Base-by-base conservation (phyloP, 2,113 vertebrate species). In the Recurvirostra avosetta region DNA sequence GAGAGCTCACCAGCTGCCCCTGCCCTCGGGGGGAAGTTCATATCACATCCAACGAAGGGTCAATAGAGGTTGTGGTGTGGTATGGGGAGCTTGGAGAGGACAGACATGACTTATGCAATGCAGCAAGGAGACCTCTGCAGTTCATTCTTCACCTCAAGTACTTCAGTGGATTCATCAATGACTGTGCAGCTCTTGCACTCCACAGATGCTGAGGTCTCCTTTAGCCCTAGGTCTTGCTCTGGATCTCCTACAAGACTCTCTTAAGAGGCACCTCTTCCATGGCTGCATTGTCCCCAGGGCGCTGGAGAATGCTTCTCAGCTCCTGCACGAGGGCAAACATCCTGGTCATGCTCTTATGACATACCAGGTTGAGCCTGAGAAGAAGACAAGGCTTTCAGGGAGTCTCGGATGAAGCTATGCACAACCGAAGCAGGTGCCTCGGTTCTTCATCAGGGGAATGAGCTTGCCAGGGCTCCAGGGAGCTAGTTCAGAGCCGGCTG, bases 21-120 rank as follows among this genome's bases (percentile, higher is more conserved):
- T 55, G 0, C 0, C 30, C 26, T 78, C n/a, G 21, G 27, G 1
- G 8, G 9, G 7, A 53, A 74, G 20, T 53, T 34, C 1, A 0
- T 76, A 11, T 68, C 23, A 38, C 21, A 55, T 12, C 80, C 53
- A 56, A 79, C 36, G 30, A 89, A 12, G n/a, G 15, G 25, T 52
- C 74, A 84, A 7, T 0, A n/a, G 30, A 90, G 77, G 36, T 41
- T 82, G 23, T 40, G 62, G 14, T 36, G 12, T 34, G 19, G 21
- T 29, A 43, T 29, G 12, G 26, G 14, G 63, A 58, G 32, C 13
- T 36, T 43, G 43, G 15, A 56, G 32, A 52, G 53, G 52, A 52
- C 38, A 79, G 45, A 55, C 20, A 5, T 34, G 47, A 53, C 20
- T 41, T 66, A 32, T 34, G 38, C 70, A 82, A 36, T 2, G 7